These are phyloP conservation scores for Morone chrysops DNA, from an alignment of 2,113 vertebrate species.

Conservation along the genomic window DNA sequence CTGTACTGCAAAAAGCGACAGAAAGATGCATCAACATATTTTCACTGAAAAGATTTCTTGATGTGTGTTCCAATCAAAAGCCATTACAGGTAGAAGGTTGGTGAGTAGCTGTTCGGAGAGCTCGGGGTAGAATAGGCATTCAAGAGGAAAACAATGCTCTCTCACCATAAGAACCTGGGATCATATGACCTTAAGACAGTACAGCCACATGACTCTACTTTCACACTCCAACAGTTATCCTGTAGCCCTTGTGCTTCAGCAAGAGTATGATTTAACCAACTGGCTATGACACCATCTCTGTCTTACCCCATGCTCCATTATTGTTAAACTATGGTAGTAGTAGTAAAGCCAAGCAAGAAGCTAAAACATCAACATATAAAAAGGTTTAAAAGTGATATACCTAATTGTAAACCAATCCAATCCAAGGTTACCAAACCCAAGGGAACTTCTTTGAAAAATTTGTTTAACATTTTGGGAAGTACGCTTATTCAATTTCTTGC, in stretches of 20 bases:
- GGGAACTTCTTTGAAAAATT: not conserved
- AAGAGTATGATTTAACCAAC: constrained; percentile 20
- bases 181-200: constrained; percentile 55
- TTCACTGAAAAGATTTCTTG: constrained; percentile 9
- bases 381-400: not conserved
- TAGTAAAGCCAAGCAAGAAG: not conserved
- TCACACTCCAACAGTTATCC: constrained; percentile 60
- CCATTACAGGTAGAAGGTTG: not conserved
- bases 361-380: not conserved
- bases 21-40: not conserved
- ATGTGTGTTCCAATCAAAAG: constrained; percentile 7
- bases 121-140: not conserved
- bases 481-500: not conserved
- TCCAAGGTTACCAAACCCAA: not conserved
- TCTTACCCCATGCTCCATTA: not conserved
- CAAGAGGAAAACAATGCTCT: constrained; percentile 84
- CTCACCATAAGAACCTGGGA: constrained; percentile 37
- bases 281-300: not conserved
- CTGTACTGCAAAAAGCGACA: constrained; percentile 16
- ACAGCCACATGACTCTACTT: constrained; percentile 74
- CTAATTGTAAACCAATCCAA: not conserved
- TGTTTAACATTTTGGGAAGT: not conserved
- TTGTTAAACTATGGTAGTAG: not conserved
- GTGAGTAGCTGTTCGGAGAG: not conserved
- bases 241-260: constrained; percentile 25